These are phyloP conservation scores for Abrostola tripartita DNA, from an alignment of 2,888 invertebrate species.

Conservation along the genomic window DNA sequence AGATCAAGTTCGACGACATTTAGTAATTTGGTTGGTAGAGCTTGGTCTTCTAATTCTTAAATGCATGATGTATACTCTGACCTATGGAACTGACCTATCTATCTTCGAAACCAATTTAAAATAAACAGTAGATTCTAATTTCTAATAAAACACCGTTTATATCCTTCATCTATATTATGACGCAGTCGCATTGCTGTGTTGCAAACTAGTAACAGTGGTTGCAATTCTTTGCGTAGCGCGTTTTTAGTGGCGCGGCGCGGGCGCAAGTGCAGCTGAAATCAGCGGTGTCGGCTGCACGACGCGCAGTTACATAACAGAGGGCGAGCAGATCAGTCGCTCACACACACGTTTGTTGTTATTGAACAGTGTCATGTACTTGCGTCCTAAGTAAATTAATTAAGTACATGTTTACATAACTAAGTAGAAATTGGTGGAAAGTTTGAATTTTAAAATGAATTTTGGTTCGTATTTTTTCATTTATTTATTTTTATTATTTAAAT, in stretches of 20 bases:
- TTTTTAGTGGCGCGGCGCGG: slow-evolving; percentile 39
- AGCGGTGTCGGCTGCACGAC: slow-evolving; percentile 39
- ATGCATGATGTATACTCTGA: too few species aligned
- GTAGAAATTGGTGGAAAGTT: slow-evolving; percentile 24
- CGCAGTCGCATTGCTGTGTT: not conserved
- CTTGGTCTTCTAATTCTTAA: too few species aligned
- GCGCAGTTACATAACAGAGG: slow-evolving; percentile 73
- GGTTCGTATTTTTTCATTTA: slow-evolving; percentile 46
- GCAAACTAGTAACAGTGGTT: not conserved
- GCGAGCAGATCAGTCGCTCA: slow-evolving; percentile 61
- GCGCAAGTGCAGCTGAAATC: slow-evolving; percentile 52
- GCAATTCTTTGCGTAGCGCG: slow-evolving; percentile 18
- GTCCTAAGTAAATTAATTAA: not conserved
- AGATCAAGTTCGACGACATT: too few species aligned
- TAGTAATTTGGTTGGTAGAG: too few species aligned
- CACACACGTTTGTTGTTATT: slow-evolving; percentile 17
- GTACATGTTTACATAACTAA: slow-evolving; percentile 14
- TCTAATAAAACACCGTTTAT: too few species aligned
- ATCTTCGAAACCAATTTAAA: too few species aligned
- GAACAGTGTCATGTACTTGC: slow-evolving; percentile 23
- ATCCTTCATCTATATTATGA: too few species aligned
- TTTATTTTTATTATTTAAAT: not conserved
- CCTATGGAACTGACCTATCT: too few species aligned
- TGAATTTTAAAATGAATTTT: slow-evolving; percentile 32
- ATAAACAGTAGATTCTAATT: too few species aligned